phyloP scores from a whole-genome alignment of 2,797 vertebrate species.

The Falco concolor region DNA sequence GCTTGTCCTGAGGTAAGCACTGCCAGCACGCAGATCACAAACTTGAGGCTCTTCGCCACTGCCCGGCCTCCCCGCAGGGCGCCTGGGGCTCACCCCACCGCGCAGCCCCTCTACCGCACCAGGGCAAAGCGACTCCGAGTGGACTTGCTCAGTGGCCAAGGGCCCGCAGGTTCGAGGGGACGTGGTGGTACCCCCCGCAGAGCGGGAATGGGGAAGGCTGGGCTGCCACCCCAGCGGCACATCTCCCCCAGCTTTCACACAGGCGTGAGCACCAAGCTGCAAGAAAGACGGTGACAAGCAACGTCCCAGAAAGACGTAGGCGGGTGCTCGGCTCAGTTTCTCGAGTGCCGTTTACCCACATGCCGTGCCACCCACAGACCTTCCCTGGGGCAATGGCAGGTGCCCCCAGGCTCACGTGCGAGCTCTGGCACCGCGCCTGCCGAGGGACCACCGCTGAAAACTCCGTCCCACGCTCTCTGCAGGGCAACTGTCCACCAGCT shows the following conservation, averaged over 20 bases:
- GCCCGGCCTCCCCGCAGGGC: background rate
- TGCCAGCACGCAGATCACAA: background rate
- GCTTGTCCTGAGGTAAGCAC: background rate
- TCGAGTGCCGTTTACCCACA: constrained; percentile 42
- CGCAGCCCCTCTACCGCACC: background rate
- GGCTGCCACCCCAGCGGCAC: background rate
- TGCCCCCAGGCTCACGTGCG: background rate
- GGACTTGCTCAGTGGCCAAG: background rate
- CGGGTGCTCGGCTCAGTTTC: background rate
- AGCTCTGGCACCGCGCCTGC: background rate
- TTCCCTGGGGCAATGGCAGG: background rate
- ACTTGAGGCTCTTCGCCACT: background rate
- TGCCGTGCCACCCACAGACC: constrained; percentile 19
- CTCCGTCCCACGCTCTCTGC: background rate
- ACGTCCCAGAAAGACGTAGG: constrained; percentile 27
- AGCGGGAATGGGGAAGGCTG: background rate
- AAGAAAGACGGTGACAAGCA: background rate
- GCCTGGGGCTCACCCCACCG: background rate
- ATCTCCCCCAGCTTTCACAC: background rate
- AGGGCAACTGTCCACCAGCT: background rate
- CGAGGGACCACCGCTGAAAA: background rate
- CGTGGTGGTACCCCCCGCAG: accelerated
- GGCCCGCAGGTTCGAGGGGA: background rate
- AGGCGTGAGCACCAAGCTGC: background rate
- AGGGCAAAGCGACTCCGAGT: background rate